Base-by-base conservation (phyloP, 2,113 vertebrate species). In the Hucho hucho region DNA sequence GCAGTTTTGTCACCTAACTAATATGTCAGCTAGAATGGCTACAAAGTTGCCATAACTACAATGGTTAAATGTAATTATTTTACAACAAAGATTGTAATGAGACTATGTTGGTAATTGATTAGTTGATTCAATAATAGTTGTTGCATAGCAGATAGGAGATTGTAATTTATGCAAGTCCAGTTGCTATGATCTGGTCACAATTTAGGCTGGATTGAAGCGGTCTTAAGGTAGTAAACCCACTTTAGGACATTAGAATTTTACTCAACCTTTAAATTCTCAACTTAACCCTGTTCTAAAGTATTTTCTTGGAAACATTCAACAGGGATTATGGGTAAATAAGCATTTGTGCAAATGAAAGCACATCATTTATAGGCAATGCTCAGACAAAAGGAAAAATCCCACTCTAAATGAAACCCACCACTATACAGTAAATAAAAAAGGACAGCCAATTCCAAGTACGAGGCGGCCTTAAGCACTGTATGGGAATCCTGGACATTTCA, bases 141-240 rank as follows among this genome's bases (percentile, higher is more conserved):
- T 85, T 82, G 85, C 72, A 47, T 7, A 28, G 71, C 70, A 63
- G 85, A 91, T 80, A 28, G 69, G 69, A 63, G 85, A 90, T 80
- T 83, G 74, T 72, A 82, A 69, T 81, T 84, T 43, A 43, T 43
- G 9, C 2, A 82, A 87, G 86, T 70, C 73, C 77, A 83, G 74
- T 73, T 61, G 63, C 86, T 87, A 89, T 89, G 69, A 84, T 89
- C 77, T 87, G 83, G 84, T 86, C 81, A 69, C 81, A 75, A 82
- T 86, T 83, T 86, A 69, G 87, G 75, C 81, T 81, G 75, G 79
- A 69, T 79, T 75, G 70, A 74, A 77, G 72, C 73, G 72, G 65
- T 81, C 77, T 72, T 80, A 26, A 72, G 80, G 74, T 43, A 75
- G 65, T 75, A 70, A 4, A 16, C 11, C 58, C 53, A 72, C 80